Evolutionary conservation across 2,888 invertebrate genomes (phyloP).

Genomic region (Hylaea fasciaria): DNA sequence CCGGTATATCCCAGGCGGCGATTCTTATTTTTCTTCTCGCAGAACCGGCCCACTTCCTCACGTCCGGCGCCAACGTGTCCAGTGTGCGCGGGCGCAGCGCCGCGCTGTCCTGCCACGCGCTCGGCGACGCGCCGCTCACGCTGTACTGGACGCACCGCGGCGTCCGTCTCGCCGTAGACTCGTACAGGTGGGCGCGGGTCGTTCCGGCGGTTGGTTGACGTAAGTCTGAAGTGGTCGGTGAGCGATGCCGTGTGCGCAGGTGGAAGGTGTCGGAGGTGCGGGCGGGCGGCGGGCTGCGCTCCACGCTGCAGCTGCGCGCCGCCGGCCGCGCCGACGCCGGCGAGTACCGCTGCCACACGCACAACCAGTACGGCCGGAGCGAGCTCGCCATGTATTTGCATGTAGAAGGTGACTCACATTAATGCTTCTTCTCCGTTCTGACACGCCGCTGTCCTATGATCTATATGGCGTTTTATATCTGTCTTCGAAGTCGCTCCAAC

Average conservation of each 20-base stretch:
- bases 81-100: conserved; percentile 85
- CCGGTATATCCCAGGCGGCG: too few species aligned
- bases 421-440: too few species aligned
- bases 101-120: conserved; percentile 89
- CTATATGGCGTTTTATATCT: too few species aligned
- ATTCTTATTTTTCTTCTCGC: neutral
- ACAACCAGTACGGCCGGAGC: conserved; percentile 88
- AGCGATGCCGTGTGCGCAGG: conserved; percentile 43
- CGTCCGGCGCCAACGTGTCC: conserved; percentile 81
- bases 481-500: too few species aligned
- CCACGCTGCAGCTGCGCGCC: conserved; percentile 86
- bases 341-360: conserved; percentile 88
- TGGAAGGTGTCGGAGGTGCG: conserved; percentile 88
- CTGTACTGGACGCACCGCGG: conserved; percentile 91
- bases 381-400: conserved; percentile 87
- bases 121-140: conserved; percentile 92
- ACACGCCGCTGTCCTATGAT: too few species aligned
- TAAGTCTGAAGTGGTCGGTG: neutral
- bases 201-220: neutral
- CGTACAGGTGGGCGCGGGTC: conserved; percentile 75
- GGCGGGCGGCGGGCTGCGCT: conserved; percentile 87
- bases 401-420: conserved; percentile 85
- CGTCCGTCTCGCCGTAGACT: conserved; percentile 86
- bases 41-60: conserved; percentile 91
- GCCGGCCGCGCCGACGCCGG: conserved; percentile 89